Evolutionary conservation across 2,888 invertebrate genomes (phyloP), one percentile per base, ranked within the genome.

Genomic region (Plagodis dolabraria): DNA sequence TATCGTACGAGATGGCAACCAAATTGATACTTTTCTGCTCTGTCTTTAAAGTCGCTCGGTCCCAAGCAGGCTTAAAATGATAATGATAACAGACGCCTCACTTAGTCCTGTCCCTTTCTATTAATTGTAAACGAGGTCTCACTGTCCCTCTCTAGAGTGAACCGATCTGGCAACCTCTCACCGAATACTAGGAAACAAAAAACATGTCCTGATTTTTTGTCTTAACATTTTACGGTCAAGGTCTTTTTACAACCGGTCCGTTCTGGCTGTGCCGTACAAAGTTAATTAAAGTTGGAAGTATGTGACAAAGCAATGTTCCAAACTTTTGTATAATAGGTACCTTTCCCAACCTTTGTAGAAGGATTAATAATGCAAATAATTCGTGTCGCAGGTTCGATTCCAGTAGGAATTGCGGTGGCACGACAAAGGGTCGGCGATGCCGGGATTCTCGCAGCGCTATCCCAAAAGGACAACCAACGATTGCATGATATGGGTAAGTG

Each of bases 401-500:
- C 97, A 70, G 96, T 97, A 70, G 97, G 97, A 60, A 97, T 97
- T 72, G 97, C 97, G 38, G 96, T 97, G 66, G 97, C 97, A 50
- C 93, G 97, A 68, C 97, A 97, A 82, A 93, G 97, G 76, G 93
- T 95, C 65, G 95, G 95, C 75, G 95, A 94, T 73, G 94, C 94
- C 43, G 92, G 93, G 62, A 89, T 93, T 35, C 94, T 92, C 53
- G 93, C 94, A 46, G 94, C 93, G 45, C 89, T 94, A 57, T 90
- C 94, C 33, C 94, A 94, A 69, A 92, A 94, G 75, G 94, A 94
- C 78, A 93, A 89, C 72, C 87, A 93, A 65, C 87, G 94, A 63
- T 80, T 94, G 73, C 93, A 94, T 67, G 94, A 94, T 76, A 85
- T 94, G 63, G 94, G 94, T 94, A 80, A 91, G 93, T 70, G 59